A percentile compares a stretch with the other conserved stretches of the same genome.
Conservation (phyloP, 2,888 invertebrate genomes). For the Agrotis puta region DNA sequence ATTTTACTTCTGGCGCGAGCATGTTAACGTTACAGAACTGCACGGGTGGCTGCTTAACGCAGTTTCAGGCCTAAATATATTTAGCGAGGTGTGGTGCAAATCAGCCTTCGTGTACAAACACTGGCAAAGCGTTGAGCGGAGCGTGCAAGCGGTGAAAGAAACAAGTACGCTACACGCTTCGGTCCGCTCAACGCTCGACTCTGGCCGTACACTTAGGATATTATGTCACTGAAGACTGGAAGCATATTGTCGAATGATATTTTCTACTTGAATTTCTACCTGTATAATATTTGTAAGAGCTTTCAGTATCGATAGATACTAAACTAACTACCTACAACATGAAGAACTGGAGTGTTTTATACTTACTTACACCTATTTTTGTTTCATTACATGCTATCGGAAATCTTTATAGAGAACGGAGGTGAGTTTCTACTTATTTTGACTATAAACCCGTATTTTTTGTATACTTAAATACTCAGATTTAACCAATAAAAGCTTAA, state of each 20-base stretch:
- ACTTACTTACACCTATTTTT: conserved; percentile 76
- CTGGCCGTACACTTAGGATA: background rate
- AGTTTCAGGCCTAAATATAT: too few relatives aligned
- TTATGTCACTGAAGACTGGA: conserved; percentile 11
- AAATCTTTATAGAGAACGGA: conserved; percentile 86
- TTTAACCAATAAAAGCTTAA: background rate
- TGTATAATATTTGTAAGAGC: conserved; percentile 64
- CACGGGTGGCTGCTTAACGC: too few relatives aligned
- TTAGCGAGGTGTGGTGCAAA: too few relatives aligned
- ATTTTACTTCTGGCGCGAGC: too few relatives aligned
- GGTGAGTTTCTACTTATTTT: conserved; percentile 80
- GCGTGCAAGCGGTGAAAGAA: too few relatives aligned
- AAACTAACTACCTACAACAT: conserved; percentile 63
- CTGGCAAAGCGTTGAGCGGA: too few relatives aligned
- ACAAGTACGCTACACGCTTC: too few relatives aligned
- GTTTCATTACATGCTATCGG: conserved; percentile 88
- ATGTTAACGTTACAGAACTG: too few relatives aligned
- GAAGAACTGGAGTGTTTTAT: conserved; percentile 66
- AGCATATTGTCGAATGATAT: conserved; percentile 23
- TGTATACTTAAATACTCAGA: conserved; percentile 12
- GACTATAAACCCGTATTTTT: conserved; percentile 24
- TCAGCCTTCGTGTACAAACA: too few relatives aligned
- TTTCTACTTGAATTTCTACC: conserved; percentile 42
- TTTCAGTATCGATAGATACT: conserved; percentile 63
- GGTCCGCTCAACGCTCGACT: too few relatives aligned